These are phyloP conservation scores for Himalopsyche anomala DNA, from an alignment of 2,888 invertebrate species.

Conservation along the genomic window DNA sequence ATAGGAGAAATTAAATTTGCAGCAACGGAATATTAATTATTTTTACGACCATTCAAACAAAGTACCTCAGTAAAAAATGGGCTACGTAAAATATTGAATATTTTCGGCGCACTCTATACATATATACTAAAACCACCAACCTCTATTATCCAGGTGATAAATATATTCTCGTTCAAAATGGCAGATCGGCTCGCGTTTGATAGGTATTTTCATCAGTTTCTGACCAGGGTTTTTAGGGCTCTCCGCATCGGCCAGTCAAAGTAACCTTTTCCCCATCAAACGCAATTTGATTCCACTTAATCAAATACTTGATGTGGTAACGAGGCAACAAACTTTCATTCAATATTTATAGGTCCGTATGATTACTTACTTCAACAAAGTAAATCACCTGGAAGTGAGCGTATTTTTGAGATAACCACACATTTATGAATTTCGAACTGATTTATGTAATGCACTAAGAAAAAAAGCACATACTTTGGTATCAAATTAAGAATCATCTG, in stretches of 20 bases:
- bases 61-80: too few species aligned
- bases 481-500: too few species aligned
- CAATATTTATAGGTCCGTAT: neutral
- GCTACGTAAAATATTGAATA: too few species aligned
- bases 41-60: too few species aligned
- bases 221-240: neutral
- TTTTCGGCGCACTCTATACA: too few species aligned
- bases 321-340: neutral
- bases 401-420: too few species aligned
- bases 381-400: too few species aligned
- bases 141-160: neutral
- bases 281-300: constrained; percentile 1
- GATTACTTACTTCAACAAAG: neutral
- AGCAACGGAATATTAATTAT: too few species aligned
- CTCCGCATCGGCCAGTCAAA: neutral
- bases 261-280: neutral
- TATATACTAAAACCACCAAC: neutral
- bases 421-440: too few species aligned
- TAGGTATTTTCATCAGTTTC: neutral
- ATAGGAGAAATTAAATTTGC: too few species aligned
- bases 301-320: constrained; percentile 6
- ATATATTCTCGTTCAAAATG: constrained; percentile 11
- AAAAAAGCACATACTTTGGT: too few species aligned
- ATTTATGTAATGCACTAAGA: too few species aligned
- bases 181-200: neutral